Conservation (phyloP, 2,888 invertebrate genomes). For the Iselma pallidipennis region DNA sequence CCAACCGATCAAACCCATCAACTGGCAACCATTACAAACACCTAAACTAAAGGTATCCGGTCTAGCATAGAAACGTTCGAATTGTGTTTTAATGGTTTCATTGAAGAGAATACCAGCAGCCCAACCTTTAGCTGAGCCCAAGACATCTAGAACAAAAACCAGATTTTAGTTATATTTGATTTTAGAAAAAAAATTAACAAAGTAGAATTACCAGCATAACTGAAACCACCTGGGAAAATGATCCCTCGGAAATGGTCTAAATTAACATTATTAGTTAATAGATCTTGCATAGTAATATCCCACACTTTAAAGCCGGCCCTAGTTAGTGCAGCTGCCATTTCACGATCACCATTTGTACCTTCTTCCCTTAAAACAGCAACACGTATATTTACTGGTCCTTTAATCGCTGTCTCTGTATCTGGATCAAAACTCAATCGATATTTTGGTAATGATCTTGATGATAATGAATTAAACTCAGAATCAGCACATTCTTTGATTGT, state of each 20-base stretch:
- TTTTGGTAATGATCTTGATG: slow-evolving; percentile 67
- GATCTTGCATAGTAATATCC: slow-evolving; percentile 94
- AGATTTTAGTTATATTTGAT: background rate
- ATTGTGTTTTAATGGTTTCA: slow-evolving; percentile 72
- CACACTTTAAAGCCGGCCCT: slow-evolving; percentile 90
- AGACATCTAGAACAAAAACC: slow-evolving; percentile 68
- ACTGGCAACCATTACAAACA: slow-evolving; percentile 98
- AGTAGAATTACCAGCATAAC: slow-evolving; percentile 79
- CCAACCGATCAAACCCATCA: slow-evolving; percentile 94
- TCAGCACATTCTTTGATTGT: slow-evolving; percentile 77
- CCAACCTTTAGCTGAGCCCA: slow-evolving; percentile 99
- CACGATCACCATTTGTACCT: slow-evolving; percentile 95
- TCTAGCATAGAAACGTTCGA: slow-evolving; percentile 72
- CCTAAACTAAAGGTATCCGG: slow-evolving; percentile 92
- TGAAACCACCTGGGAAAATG: slow-evolving; percentile 98
- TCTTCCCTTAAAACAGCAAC: slow-evolving; percentile 96
- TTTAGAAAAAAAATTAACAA: background rate
- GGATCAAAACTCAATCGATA: slow-evolving; percentile 76
- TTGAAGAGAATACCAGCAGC: slow-evolving; percentile 89
- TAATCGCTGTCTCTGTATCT: slow-evolving; percentile 55
- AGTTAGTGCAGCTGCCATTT: slow-evolving; percentile 91
- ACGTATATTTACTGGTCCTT: slow-evolving; percentile 56
- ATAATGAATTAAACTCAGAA: slow-evolving; percentile 76
- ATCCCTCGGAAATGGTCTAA: slow-evolving; percentile 85
- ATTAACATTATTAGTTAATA: slow-evolving; percentile 70